phyloP scores from a whole-genome alignment of 2,113 vertebrate species.

The Python bivittatus region DNA sequence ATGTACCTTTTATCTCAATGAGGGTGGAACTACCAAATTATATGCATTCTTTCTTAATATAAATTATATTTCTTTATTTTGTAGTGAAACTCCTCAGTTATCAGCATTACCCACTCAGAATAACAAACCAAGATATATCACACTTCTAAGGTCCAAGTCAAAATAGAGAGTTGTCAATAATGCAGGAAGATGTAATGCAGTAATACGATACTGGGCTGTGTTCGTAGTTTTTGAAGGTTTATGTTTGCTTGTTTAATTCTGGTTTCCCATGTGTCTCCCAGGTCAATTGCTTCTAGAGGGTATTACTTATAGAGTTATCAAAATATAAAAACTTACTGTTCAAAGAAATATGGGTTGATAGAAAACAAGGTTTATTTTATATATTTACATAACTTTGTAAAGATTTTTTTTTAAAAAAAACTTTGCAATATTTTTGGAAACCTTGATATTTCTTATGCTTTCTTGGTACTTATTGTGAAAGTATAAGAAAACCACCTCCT shows the following conservation, averaged over 20 bases:
- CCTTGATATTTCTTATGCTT: neutral
- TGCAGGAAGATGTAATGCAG: neutral
- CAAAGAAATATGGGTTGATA: neutral
- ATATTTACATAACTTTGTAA: neutral
- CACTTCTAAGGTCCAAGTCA: neutral
- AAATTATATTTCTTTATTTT: fast-evolving
- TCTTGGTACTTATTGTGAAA: neutral
- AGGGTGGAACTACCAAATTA: neutral
- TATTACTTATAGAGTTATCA: slow-evolving; percentile 12
- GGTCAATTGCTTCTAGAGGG: neutral
- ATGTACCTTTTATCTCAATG: neutral
- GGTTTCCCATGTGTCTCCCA: neutral
- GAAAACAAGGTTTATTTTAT: neutral
- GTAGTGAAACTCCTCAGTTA: neutral
- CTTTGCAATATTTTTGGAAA: neutral
- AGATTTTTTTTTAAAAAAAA: neutral
- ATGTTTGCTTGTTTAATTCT: neutral
- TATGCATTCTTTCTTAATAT: neutral
- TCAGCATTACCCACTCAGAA: neutral
- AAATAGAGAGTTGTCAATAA: neutral
- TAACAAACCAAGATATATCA: fast-evolving
- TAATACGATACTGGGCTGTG: neutral
- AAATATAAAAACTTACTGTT: slow-evolving; percentile 24
- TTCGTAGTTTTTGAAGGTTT: neutral
- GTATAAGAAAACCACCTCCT: neutral